phyloP scores from a whole-genome alignment of 2,888 invertebrate species.

The Caenorhabditis plicata region DNA sequence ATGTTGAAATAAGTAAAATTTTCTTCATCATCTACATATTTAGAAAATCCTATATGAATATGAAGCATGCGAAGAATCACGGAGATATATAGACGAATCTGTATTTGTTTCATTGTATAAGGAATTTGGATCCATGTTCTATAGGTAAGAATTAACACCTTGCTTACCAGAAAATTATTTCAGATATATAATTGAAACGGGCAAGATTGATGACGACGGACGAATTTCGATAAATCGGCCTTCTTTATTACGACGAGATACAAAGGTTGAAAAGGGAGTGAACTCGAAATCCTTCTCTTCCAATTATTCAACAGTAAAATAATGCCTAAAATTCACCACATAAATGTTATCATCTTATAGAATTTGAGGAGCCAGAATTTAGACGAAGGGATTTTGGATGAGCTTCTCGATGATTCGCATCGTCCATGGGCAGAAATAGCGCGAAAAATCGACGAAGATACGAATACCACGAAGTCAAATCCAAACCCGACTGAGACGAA shows the following conservation, averaged over 20 bases:
- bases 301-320: neutral
- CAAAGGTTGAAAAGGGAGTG: neutral
- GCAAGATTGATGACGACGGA: slow-evolving; percentile 20
- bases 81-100: slow-evolving; percentile 7
- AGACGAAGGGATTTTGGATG: neutral
- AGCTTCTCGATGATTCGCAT: slow-evolving; percentile 20
- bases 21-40: neutral
- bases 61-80: slow-evolving; percentile 9
- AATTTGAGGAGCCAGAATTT: no score
- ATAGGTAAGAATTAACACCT: slow-evolving; percentile 6
- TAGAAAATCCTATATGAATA: slow-evolving; percentile 32
- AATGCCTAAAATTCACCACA: neutral
- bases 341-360: no score
- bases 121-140: slow-evolving; percentile 28
- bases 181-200: slow-evolving; percentile 15
- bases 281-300: neutral
- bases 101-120: slow-evolving; percentile 8
- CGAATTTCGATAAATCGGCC: slow-evolving; percentile 7
- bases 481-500: neutral
- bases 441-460: slow-evolving; percentile 5
- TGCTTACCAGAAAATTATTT: neutral
- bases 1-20: neutral
- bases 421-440: slow-evolving; percentile 18
- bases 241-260: no score
- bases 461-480: neutral